Conservation (phyloP, 2,797 vertebrate species). For the Gallinago solitaria region DNA sequence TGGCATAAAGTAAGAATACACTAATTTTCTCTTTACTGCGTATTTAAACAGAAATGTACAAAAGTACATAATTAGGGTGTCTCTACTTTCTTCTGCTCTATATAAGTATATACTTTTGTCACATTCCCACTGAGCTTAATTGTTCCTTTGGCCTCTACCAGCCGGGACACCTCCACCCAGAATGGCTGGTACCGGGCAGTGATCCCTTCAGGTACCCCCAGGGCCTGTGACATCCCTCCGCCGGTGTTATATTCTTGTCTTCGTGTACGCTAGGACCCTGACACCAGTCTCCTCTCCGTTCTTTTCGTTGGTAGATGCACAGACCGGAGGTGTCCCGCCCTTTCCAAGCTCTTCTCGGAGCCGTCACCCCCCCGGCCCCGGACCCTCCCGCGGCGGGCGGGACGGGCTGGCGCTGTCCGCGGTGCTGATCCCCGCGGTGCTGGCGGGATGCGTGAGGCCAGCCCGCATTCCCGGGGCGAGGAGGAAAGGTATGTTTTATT, state of each 20-base stretch:
- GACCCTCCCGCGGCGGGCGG: no score
- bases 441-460: fast-evolving
- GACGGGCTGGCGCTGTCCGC: neutral
- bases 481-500: no score
- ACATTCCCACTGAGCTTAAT: neutral
- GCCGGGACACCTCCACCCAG: neutral
- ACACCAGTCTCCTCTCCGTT: fast-evolving
- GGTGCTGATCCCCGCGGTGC: slow-evolving; percentile 6
- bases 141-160: neutral
- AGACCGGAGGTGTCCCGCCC: fast-evolving
- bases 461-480: fast-evolving
- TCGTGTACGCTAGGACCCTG: neutral
- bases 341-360: fast-evolving
- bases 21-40: neutral
- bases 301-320: fast-evolving
- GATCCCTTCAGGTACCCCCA: fast-evolving
- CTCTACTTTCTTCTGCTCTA: neutral
- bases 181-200: fast-evolving
- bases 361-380: no score
- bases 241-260: no score
- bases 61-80: neutral
- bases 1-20: neutral
- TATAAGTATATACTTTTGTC: neutral
- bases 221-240: neutral
- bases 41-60: neutral